Evolutionary conservation across 2,888 invertebrate species (phyloP), one percentile per base, ranked within the genome.

Genomic region (Thymelicus sylvestris): DNA sequence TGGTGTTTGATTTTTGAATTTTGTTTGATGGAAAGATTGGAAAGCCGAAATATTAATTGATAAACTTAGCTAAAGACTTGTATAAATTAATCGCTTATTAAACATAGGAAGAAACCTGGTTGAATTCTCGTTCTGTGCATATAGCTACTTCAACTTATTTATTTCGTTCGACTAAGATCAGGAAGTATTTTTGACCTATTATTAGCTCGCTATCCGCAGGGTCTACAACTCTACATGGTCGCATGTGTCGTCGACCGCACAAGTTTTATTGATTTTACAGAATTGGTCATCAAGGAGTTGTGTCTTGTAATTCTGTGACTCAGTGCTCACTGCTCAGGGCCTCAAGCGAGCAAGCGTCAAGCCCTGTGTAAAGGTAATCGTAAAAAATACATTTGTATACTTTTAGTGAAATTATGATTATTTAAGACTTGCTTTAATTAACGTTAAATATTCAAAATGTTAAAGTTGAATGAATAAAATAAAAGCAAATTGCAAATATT

Each of bases 131-230:
- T 48, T 31, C 47, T 63, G 48, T 19, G 50, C 38, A 31, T 63
- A 38, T n/a, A 38, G 48, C 12, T 24, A 62, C 13, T 24, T 44
- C 47, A 44, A 62, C 47, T 19, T 7, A 52, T 19, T 52, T 7
- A 52, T 52, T 7, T 12, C 3, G 12, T 44, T 4, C 44, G 12
- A 12, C 10, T 12, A 12, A 44, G 44, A 15, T 19, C 31, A 48
- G 63, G 63, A 63, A 63, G 63, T 63, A 31, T n/a, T 48, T 63
- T 55, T 63, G 48, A 48, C 63, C 48, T 63, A 44, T n/a, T n/a
- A n/a, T n/a, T 44, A 61, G 62, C 10, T 47, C 62, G 47, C 44
- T 44, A 24, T 47, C 47, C 44, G 47, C 44, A 62, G 62, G 62
- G 62, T 62, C 61, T 62, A 15, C 44, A 19, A 47, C 47, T 62